phyloP scores from a whole-genome alignment of 1,140 invertebrate genomes.

The Matsumurasca onukii region DNA sequence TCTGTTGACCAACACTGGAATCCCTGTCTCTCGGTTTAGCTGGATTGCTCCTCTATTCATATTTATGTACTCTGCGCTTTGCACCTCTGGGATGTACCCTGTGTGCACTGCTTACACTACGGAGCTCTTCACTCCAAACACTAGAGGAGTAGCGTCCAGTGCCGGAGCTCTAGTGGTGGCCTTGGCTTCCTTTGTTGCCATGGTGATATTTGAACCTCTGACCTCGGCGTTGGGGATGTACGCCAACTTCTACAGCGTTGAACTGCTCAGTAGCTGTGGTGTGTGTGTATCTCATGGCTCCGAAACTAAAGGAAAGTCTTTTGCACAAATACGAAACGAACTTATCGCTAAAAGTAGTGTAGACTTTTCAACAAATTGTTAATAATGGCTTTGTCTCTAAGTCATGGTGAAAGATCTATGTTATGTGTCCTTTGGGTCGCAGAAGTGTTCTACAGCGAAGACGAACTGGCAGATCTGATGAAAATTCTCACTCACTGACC shows the following conservation, averaged over 20 bases:
- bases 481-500: too few species aligned
- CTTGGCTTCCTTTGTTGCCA: conserved; percentile 68
- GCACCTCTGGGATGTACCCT: conserved; percentile 66
- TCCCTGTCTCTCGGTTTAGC: conserved; percentile 51
- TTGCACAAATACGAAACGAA: conserved; percentile 43
- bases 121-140: conserved; percentile 70
- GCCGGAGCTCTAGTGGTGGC: conserved; percentile 69
- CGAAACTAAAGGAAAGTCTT: conserved; percentile 83
- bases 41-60: conserved; percentile 65
- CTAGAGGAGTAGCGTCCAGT: conserved; percentile 67
- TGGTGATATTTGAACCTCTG: conserved; percentile 66
- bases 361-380: too few species aligned
- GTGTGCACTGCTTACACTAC: conserved; percentile 71
- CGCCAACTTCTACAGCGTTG: conserved; percentile 64
- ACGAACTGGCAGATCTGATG: too few species aligned
- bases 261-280: conserved; percentile 61
- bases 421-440: too few species aligned
- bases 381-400: too few species aligned
- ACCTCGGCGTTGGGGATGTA: conserved; percentile 52
- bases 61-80: conserved; percentile 67
- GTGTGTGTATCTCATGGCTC: conserved; percentile 64
- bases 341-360: too few species aligned
- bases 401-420: too few species aligned
- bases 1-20: conserved; percentile 53
- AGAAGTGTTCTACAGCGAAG: too few species aligned